Evolutionary conservation across 2,797 vertebrate genomes (phyloP).

Genomic region (Phylloscopus collybita): DNA sequence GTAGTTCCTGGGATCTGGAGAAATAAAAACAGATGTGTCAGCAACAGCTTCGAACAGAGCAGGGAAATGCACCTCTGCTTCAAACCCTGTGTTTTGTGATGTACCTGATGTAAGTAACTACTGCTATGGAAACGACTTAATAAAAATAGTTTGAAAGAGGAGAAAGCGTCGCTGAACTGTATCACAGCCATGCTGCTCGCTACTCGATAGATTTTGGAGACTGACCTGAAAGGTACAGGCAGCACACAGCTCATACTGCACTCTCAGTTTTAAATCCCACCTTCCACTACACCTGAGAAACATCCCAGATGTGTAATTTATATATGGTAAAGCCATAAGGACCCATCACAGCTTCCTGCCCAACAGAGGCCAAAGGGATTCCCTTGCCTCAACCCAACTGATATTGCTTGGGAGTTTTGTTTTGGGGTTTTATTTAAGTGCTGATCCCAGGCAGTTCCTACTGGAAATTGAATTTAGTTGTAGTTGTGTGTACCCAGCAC

Average conservation of each 20-base stretch:
- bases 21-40: neutral
- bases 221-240: neutral
- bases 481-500: neutral
- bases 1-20: conserved; percentile 80
- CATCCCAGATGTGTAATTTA: rapidly evolving
- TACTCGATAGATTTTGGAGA: neutral
- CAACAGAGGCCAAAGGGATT: neutral
- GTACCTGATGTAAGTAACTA: neutral
- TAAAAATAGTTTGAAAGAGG: neutral
- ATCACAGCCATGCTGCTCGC: neutral
- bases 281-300: neutral
- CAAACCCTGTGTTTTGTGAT: neutral
- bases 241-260: neutral
- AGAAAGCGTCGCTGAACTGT: rapidly evolving
- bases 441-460: neutral
- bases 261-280: neutral
- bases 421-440: neutral
- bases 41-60: neutral
- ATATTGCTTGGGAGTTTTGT: neutral
- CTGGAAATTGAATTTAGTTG: neutral
- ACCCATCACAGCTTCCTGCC: neutral
- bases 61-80: neutral
- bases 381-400: neutral
- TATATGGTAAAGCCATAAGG: neutral
- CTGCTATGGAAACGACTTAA: neutral